Evolutionary conservation across 30 jellyfish, hydroid and myxozoan genomes (phyloP).

Genomic region (Chrysaora quinquecirrha): DNA sequence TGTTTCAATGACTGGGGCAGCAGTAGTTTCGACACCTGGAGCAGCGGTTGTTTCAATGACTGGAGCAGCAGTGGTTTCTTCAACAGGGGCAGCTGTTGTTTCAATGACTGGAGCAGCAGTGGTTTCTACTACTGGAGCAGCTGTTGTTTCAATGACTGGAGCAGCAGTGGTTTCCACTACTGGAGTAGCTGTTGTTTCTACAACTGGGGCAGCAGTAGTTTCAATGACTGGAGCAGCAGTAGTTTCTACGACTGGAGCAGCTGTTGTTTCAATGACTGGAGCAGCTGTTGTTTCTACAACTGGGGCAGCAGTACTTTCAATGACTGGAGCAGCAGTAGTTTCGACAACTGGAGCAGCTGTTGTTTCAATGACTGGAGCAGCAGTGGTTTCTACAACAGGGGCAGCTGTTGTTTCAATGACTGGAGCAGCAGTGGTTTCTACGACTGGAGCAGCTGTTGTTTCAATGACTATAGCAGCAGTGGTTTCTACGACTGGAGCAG

Average conservation of each 20-base stretch:
- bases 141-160: constrained; percentile 5
- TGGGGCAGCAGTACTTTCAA: constrained; percentile 26
- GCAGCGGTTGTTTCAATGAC: constrained; percentile 30
- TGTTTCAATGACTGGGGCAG: constrained; percentile 2
- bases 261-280: constrained; percentile 28
- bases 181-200: constrained; percentile 27
- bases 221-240: constrained; percentile 24
- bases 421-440: constrained; percentile 39
- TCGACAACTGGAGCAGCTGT: constrained; percentile 37
- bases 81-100: constrained; percentile 35
- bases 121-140: constrained; percentile 25
- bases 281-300: constrained; percentile 42
- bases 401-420: constrained; percentile 46
- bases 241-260: constrained; percentile 21
- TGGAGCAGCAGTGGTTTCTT: constrained; percentile 22
- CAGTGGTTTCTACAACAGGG: constrained; percentile 22
- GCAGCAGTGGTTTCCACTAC: constrained; percentile 24
- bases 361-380: constrained; percentile 29
- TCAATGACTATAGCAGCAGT: constrained; percentile 42
- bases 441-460: constrained; percentile 37
- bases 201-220: constrained; percentile 31
- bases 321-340: constrained; percentile 49
- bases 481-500: constrained; percentile 42
- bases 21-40: constrained; percentile 37
- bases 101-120: constrained; percentile 25